phyloP scores from a whole-genome alignment of 2,888 invertebrate genomes.

The Cyclophora albipunctata region DNA sequence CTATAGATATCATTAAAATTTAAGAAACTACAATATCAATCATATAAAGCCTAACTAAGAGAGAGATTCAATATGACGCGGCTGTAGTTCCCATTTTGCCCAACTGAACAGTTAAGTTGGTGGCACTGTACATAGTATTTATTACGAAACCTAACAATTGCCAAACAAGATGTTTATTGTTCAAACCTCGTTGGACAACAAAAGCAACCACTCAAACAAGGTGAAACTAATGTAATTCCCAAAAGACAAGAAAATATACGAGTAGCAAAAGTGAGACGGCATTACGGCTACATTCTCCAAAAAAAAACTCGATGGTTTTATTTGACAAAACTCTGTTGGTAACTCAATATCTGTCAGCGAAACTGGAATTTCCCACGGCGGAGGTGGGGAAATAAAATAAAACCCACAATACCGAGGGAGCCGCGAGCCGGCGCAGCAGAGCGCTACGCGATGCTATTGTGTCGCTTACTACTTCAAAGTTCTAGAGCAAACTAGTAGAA shows the following conservation, averaged over 20 bases:
- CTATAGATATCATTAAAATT: too few relatives aligned
- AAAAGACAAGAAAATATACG: slow-evolving; percentile 20
- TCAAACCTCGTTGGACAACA: slow-evolving; percentile 1
- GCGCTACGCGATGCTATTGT: too few relatives aligned
- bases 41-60: too few relatives aligned
- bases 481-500: too few relatives aligned
- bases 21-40: too few relatives aligned
- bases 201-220: slow-evolving; percentile 12
- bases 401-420: slow-evolving; percentile 34
- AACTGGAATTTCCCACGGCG: slow-evolving; percentile 55
- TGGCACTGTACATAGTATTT: too few relatives aligned
- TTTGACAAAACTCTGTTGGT: slow-evolving; percentile 47
- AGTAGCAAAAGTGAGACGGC: slow-evolving; percentile 16
- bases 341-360: slow-evolving; percentile 61
- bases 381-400: slow-evolving; percentile 52
- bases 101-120: too few relatives aligned
- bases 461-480: too few relatives aligned
- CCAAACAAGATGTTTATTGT: too few relatives aligned
- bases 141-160: too few relatives aligned
- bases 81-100: too few relatives aligned
- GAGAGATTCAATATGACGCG: too few relatives aligned
- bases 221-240: slow-evolving; percentile 18
- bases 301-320: slow-evolving; percentile 45
- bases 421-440: slow-evolving; percentile 17
- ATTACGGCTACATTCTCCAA: slow-evolving; percentile 10